A percentile compares a stretch with the other conserved stretches of the same genome.
Conservation (phyloP, 1,140 invertebrate species). For the Brachionus rotundiformis region DNA sequence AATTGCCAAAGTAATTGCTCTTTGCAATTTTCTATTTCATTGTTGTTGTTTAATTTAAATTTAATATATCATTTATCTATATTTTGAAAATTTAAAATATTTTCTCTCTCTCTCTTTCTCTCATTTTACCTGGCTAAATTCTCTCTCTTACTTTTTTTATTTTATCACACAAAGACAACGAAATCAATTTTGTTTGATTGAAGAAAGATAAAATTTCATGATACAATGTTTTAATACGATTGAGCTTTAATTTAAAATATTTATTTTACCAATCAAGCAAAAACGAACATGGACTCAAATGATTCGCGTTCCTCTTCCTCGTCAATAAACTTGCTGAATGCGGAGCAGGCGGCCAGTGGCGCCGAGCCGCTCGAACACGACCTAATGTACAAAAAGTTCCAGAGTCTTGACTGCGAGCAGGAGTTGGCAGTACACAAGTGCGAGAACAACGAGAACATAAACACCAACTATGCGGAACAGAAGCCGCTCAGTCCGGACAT, state of each 20-base stretch:
- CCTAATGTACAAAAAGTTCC: slow-evolving; percentile 31
- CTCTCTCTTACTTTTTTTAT: neutral
- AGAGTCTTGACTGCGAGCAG: slow-evolving; percentile 22
- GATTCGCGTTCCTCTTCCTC: slow-evolving; percentile 3
- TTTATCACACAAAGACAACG: neutral
- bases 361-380: neutral
- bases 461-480: neutral
- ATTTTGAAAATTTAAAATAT: slow-evolving; percentile 32
- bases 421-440: slow-evolving; percentile 1
- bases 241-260: slow-evolving; percentile 8
- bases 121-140: slow-evolving; percentile 26
- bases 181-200: slow-evolving; percentile 16
- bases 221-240: slow-evolving; percentile 32
- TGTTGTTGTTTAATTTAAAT: slow-evolving; percentile 49
- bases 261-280: slow-evolving; percentile 6
- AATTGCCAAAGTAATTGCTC: slow-evolving; percentile 29
- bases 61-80: slow-evolving; percentile 46
- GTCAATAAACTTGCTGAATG: slow-evolving; percentile 7
- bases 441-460: slow-evolving; percentile 39
- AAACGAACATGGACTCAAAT: slow-evolving; percentile 22
- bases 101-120: neutral
- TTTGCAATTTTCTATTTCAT: slow-evolving; percentile 17
- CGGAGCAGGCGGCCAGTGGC: neutral
- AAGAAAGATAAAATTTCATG: slow-evolving; percentile 33
- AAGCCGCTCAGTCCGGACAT: neutral